Conservation (phyloP, 2,797 vertebrate genomes). For the Columba guinea region DNA sequence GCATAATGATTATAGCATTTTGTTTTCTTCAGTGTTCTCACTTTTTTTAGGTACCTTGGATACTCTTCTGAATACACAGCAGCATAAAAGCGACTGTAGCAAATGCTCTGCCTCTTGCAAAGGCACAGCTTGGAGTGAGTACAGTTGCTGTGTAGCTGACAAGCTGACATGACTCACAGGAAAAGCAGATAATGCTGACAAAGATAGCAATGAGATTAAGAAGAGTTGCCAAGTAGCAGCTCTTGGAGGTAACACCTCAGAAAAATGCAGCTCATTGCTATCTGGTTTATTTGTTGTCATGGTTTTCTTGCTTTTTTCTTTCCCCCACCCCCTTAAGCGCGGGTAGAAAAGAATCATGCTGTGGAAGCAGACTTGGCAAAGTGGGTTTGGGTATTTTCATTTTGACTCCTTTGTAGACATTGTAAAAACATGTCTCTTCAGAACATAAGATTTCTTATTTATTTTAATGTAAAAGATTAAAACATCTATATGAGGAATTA, state of each 20-base stretch:
- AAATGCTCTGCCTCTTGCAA: neutral
- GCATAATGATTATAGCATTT: neutral
- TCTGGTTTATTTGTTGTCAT: neutral
- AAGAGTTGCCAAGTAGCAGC: conserved; percentile 24
- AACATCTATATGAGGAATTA: neutral
- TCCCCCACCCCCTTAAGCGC: neutral
- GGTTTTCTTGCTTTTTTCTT: no score
- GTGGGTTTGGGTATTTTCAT: neutral
- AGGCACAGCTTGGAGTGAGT: neutral
- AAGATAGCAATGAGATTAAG: neutral
- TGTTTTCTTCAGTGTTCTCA: neutral
- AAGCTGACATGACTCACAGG: neutral
- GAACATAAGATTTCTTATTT: neutral
- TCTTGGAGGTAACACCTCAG: neutral
- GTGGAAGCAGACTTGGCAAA: neutral
- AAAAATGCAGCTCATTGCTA: neutral
- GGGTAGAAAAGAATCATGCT: neutral
- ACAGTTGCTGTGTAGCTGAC: neutral
- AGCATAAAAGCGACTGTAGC: neutral
- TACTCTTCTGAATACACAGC: neutral
- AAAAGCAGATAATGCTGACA: neutral
- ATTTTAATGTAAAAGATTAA: neutral
- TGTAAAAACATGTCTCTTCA: neutral
- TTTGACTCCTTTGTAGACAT: neutral
- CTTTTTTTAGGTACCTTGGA: neutral